Base-by-base conservation (phyloP, 2,888 invertebrate species). In the Ophraella communa region DNA sequence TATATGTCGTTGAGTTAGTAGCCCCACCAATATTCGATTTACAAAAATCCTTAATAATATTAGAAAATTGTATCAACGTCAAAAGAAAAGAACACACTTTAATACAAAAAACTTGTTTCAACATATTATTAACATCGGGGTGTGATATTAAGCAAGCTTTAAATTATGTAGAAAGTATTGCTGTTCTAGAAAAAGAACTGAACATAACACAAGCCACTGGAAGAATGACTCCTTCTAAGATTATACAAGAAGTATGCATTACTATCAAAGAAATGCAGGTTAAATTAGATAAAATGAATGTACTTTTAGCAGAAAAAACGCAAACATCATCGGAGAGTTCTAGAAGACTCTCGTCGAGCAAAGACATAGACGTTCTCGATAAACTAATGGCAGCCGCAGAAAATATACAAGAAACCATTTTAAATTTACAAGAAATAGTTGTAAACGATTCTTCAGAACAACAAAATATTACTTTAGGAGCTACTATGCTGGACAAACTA, bases 31-130 rank as follows among this genome's bases (percentile, higher is more conserved):
- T 92, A 35, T 87, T 87, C 71, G 83, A 85, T 27, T 79, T 92
- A 20, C 89, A 90, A 74, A 86, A 88, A 72, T 87, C 88, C 21
- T 77, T 92, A 4, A 86, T 87, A 17, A 86, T 89, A 1, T 86
- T 91, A 35, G 88, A 90, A 78, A 89, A 89, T 77, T 90, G 91
- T 74, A 85, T 89, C 35, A 88, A 88, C 73, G 85, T 89, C 70
- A 88, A 89, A 78, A 88, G 87, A 70, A 87, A 87, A 35, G 89
- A 87, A 10, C 87, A 87, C 59, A 90, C 90, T 0, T 80, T 91
- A 7, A 88, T 90, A 1, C 89, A 89, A 75, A 85, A 87, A 75
- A 89, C 90, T 0, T 90, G 90, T 77, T 85, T 87, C 11, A 88
- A 88, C 71, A 86, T 90, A 64, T 82, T 91, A 61, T 87, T 89